These are phyloP conservation scores for Drosophila kurseongensis DNA, from an alignment of 1,140 invertebrate species.

Conservation along the genomic window DNA sequence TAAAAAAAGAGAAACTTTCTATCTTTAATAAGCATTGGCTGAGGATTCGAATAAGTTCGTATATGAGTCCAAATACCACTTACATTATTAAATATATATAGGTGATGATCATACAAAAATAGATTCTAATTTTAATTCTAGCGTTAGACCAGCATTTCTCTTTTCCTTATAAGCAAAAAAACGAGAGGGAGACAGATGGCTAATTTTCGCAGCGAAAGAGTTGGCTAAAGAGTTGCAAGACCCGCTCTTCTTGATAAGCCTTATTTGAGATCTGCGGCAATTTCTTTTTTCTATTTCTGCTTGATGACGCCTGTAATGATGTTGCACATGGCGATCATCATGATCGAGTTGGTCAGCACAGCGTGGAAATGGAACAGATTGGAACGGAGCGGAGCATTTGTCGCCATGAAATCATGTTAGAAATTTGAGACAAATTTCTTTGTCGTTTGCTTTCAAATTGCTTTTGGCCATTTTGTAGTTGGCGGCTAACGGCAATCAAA, in stretches of 20 bases:
- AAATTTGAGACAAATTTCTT: conserved; percentile 65
- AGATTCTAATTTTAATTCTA: background rate
- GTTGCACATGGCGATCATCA: conserved; percentile 14
- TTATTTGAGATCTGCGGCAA: conserved; percentile 7
- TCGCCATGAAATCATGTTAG: conserved; percentile 52
- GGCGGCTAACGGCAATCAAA: conserved; percentile 36
- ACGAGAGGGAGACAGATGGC: background rate
- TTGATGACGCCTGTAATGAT: conserved; percentile 19
- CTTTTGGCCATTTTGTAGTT: conserved; percentile 22
- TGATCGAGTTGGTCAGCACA: conserved; percentile 38
- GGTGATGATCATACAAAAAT: background rate
- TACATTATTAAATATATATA: no score
- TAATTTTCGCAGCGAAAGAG: background rate
- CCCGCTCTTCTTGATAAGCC: background rate
- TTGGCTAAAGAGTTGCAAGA: background rate
- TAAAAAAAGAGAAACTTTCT: no score
- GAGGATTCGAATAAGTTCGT: no score
- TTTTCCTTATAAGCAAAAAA: background rate
- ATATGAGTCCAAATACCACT: no score
- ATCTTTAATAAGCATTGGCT: no score
- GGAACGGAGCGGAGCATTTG: conserved; percentile 31
- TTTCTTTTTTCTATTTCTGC: conserved; percentile 8
- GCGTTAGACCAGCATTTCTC: background rate
- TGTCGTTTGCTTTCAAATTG: conserved; percentile 59
- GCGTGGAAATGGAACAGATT: conserved; percentile 53